These are phyloP conservation scores for Pygocentrus nattereri DNA, from an alignment of 2,797 vertebrate genomes.

Conservation along the genomic window DNA sequence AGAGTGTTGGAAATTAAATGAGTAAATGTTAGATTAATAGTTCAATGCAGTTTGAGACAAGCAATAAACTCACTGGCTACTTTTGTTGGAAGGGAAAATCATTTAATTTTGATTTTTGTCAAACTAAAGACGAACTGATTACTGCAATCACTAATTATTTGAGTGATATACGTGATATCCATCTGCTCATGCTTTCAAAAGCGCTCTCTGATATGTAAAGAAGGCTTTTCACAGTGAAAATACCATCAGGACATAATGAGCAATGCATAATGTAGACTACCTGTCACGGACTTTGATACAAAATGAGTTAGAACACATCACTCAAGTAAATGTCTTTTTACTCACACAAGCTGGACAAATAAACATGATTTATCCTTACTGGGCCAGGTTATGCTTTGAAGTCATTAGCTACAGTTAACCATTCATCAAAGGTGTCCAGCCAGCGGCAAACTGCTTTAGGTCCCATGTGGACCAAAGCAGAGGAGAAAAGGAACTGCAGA, in stretches of 20 bases:
- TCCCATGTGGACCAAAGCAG: conserved; percentile 7
- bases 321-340: conserved; percentile 40
- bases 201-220: background rate
- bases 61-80: too few species aligned
- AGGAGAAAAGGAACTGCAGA: background rate
- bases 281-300: conserved; percentile 12
- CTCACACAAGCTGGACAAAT: conserved; percentile 22
- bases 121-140: too few species aligned
- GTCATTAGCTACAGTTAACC: conserved; percentile 38
- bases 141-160: background rate
- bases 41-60: too few species aligned
- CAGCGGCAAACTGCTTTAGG: background rate
- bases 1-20: background rate
- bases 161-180: background rate
- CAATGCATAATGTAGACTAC: background rate
- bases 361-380: conserved; percentile 36
- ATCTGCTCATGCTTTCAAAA: background rate
- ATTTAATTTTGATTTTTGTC: too few species aligned
- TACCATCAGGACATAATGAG: conserved; percentile 3
- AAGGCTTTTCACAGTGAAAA: background rate
- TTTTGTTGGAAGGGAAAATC: too few species aligned
- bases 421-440: conserved; percentile 28
- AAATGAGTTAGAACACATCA: conserved; percentile 39
- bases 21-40: background rate
- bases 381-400: conserved; percentile 39